phyloP scores from a whole-genome alignment of 2,113 vertebrate genomes.

The Perognathus longimembris region DNA sequence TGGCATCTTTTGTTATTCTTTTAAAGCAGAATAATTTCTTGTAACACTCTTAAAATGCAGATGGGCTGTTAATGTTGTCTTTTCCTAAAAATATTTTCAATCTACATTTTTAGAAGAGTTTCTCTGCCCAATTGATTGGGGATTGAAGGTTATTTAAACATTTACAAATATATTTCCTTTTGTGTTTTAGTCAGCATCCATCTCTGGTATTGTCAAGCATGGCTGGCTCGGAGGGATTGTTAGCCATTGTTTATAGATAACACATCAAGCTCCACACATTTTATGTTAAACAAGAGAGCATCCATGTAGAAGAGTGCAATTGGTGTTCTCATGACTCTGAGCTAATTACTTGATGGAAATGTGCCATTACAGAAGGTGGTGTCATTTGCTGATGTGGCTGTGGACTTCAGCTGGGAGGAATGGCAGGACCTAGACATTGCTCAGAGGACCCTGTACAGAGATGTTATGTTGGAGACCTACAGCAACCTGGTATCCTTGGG shows the following conservation, averaged over 20 bases:
- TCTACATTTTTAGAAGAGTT: neutral
- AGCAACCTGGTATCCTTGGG: neutral
- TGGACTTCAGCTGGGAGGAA: constrained; percentile 36
- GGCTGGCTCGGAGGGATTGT: too few relatives aligned
- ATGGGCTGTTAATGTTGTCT: neutral
- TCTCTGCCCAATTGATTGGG: neutral
- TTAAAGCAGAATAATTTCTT: neutral
- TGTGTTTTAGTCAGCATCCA: neutral
- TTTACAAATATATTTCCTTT: neutral
- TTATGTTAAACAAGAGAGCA: too few relatives aligned
- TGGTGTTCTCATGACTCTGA: neutral
- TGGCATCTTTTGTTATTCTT: too few relatives aligned
- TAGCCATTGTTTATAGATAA: too few relatives aligned
- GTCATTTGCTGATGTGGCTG: constrained; percentile 47
- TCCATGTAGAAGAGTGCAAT: neutral
- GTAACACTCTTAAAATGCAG: neutral
- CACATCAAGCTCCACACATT: neutral
- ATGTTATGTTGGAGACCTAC: constrained; percentile 20
- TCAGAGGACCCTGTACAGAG: constrained; percentile 24
- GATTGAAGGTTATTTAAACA: neutral
- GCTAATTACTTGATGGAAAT: neutral
- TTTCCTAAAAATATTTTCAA: neutral
- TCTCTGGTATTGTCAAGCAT: too few relatives aligned
- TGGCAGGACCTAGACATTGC: constrained; percentile 19
- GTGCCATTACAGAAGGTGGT: neutral